Conservation (phyloP, 2,888 invertebrate genomes). For the Agrochola lota region DNA sequence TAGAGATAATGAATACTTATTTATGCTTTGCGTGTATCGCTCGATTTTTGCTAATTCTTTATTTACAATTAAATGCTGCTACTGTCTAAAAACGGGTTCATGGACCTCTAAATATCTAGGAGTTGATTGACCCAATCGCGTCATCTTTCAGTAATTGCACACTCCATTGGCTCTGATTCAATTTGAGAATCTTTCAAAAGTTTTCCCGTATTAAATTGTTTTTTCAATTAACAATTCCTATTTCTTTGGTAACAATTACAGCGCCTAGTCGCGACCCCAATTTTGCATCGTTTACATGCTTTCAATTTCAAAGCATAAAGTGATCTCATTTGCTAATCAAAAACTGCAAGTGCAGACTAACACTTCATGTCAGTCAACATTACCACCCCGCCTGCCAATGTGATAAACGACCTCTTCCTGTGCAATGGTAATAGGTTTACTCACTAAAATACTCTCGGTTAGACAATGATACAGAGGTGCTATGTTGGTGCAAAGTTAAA, state of each 20-base stretch:
- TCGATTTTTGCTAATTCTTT: not conserved
- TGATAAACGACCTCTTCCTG: constrained; percentile 41
- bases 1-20: not conserved
- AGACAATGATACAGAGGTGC: not conserved
- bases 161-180: constrained; percentile 11
- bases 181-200: constrained; percentile 17
- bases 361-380: constrained; percentile 20
- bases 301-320: not conserved
- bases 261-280: not conserved
- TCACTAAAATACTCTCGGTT: not conserved
- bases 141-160: constrained; percentile 33
- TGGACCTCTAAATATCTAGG: constrained; percentile 6
- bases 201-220: not conserved
- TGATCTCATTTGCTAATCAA: constrained; percentile 1
- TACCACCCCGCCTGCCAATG: constrained; percentile 20
- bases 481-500: too few species aligned
- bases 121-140: constrained; percentile 33
- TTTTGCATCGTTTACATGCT: not conserved
- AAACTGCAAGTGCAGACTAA: constrained; percentile 28
- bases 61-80: not conserved
- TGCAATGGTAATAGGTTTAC: not conserved
- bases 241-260: not conserved
- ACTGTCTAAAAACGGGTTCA: not conserved
- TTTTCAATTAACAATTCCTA: not conserved
- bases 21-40: not conserved